Base-by-base conservation (phyloP, 2,888 invertebrate genomes). In the Gymnosoma rotundatum region DNA sequence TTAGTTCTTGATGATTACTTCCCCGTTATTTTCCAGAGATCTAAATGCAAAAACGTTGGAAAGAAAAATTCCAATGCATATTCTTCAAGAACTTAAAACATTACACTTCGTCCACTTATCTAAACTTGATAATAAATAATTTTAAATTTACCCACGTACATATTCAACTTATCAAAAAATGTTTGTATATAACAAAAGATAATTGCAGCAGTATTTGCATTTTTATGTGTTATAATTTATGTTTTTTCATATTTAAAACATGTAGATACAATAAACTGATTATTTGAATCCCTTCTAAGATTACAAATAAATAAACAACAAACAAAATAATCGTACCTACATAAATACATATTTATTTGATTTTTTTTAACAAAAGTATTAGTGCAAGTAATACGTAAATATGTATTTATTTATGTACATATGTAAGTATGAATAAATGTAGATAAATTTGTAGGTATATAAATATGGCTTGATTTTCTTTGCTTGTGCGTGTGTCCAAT, bases 401-500 rank as follows among this genome's bases (percentile, higher is more conserved):
- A 45, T 12, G 9, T 50, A 50, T 52, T 18, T 48, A n/a, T 56
- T 18, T 38, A 38, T 64, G 20, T 21, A 64, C 66, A 8, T 8
- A 16, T 32, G 8, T 32, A 32, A 32, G 25, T 25, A 25, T 25
- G 25, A 2, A 25, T 25, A 32, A 32, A 32, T 32, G 32, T 32
- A 32, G 32, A 32, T 7, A 32, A 32, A 32, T 69, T n/a, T n/a
- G n/a, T n/a, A n/a, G n/a, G n/a, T n/a, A 32, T 32, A 1, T 58
- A 25, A 25, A 25, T 25, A 25, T 25, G 1, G 1, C 25, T 52
- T 58, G 18, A 20, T 32, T 52, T 66, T 70, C 38, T 54, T 60
- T 75, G 32, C 74, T 70, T 70, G 36, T 83, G 67, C 83, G 70
- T 83, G 79, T 79, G 52, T 83, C 75, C 64, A 66, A 83, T 83